A percentile compares a stretch with the other conserved stretches of the same genome.
These are phyloP conservation scores for Drosophila rhopaloa DNA, from an alignment of 1,140 invertebrate genomes.

Conservation along the genomic window DNA sequence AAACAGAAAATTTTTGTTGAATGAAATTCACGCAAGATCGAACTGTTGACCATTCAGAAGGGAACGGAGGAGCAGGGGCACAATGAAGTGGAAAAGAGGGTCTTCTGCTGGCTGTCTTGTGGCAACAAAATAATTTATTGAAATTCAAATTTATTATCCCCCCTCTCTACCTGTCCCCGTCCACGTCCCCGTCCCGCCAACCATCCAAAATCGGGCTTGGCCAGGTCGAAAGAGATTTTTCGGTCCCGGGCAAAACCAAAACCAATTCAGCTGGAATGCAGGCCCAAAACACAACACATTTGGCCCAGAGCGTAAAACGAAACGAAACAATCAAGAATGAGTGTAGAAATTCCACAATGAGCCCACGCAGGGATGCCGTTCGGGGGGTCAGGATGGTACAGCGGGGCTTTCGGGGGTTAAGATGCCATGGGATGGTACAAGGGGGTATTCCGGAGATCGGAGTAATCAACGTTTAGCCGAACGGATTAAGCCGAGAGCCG, in stretches of 20 bases:
- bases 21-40: conserved; percentile 74
- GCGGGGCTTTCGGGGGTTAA: not conserved
- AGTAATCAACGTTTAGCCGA: conserved; percentile 65
- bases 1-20: conserved; percentile 68
- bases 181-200: not conserved
- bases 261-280: conserved; percentile 80
- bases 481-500: conserved; percentile 56
- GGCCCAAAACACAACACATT: conserved; percentile 55
- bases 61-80: conserved; percentile 1
- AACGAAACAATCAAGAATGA: conserved; percentile 83
- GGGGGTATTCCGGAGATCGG: conserved; percentile 12
- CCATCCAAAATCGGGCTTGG: conserved; percentile 39
- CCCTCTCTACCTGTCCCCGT: conserved; percentile 10
- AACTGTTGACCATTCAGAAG: conserved; percentile 42
- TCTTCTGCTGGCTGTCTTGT: conserved; percentile 55
- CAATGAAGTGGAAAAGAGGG: conserved; percentile 44
- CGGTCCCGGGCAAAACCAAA: conserved; percentile 59
- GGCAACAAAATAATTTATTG: conserved; percentile 81
- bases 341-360: conserved; percentile 83
- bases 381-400: not conserved
- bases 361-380: conserved; percentile 67
- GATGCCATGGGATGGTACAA: too few species aligned
- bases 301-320: conserved; percentile 80
- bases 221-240: conserved; percentile 49
- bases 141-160: conserved; percentile 81